A percentile compares a stretch with the other conserved stretches of the same genome.
Conservation (phyloP, 2,113 vertebrate genomes). For the Callocephalon fimbriatum region DNA sequence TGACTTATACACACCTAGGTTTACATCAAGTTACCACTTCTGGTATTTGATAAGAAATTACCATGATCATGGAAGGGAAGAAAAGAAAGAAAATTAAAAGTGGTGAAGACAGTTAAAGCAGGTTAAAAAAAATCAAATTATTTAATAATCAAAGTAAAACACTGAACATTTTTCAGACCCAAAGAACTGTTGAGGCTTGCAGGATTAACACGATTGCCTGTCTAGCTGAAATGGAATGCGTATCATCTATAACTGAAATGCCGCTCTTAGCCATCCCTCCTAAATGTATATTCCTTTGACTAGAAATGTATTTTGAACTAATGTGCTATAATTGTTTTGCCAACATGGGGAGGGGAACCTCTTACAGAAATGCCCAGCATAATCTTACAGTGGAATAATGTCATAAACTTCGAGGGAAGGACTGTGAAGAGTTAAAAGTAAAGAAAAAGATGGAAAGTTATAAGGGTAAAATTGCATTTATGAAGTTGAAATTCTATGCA, state of each 20-base stretch:
- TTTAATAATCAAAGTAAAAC: background rate
- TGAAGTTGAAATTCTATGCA: background rate
- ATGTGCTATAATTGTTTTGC: background rate
- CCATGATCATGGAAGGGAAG: background rate
- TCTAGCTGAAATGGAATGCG: conserved; percentile 1
- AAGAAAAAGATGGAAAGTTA: background rate
- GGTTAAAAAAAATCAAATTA: background rate
- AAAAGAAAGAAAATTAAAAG: background rate
- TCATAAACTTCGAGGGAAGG: background rate
- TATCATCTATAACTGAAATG: background rate
- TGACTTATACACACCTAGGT: background rate
- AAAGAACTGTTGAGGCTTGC: background rate
- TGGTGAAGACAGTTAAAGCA: background rate
- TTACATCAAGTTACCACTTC: background rate
- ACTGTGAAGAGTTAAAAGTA: background rate
- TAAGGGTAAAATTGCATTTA: background rate
- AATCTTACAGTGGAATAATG: background rate
- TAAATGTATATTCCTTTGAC: background rate
- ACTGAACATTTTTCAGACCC: conserved; percentile 10
- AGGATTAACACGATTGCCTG: background rate
- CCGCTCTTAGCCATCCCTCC: background rate
- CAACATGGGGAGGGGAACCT: background rate
- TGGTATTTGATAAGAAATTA: background rate
- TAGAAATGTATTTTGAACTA: background rate
- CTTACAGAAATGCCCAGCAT: background rate